Evolutionary conservation across 1,140 invertebrate species (phyloP).

Genomic region (Drosophila pruinosa): DNA sequence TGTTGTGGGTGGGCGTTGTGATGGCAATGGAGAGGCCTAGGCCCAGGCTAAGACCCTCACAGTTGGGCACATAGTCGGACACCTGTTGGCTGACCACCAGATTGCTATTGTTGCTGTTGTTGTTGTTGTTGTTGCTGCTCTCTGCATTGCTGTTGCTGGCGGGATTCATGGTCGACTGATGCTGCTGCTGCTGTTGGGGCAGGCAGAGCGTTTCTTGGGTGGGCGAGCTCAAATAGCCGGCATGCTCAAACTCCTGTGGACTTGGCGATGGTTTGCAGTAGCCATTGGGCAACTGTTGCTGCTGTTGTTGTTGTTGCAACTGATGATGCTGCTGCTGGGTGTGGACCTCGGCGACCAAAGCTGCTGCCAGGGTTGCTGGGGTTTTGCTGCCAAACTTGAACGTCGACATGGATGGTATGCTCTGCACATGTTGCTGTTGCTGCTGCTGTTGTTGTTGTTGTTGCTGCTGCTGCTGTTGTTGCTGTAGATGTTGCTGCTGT

Average conservation of each 20-base stretch:
- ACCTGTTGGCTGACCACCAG: conserved; percentile 40
- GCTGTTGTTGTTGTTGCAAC: conserved; percentile 39
- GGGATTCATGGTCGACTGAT: conserved; percentile 43
- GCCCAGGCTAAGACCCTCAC: conserved; percentile 41
- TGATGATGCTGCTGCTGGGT: conserved; percentile 19
- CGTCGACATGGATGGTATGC: conserved; percentile 79
- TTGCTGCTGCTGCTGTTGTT: conserved; percentile 11
- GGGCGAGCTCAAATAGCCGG: conserved; percentile 70
- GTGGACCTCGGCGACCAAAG: conserved; percentile 21
- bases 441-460: conserved; percentile 36
- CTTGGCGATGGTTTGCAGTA: conserved; percentile 80
- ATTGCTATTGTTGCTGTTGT: conserved; percentile 38
- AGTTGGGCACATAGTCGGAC: conserved; percentile 69
- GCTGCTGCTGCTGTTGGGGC: conserved; percentile 41
- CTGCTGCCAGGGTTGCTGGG: conserved; percentile 49
- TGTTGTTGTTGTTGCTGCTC: conserved; percentile 24
- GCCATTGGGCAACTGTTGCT: conserved; percentile 67
- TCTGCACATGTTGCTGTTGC: conserved; percentile 55
- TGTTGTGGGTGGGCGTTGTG: conserved; percentile 28
- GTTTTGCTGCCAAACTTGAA: conserved; percentile 76
- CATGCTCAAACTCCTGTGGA: conserved; percentile 71
- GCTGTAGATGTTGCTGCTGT: conserved; percentile 28
- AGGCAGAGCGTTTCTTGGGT: conserved; percentile 61
- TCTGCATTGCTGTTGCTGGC: conserved; percentile 43
- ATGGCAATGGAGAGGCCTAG: conserved; percentile 28